Percentiles rank a stretch among this genome's conserved stretches.
These are phyloP conservation scores for Zygogramma bicolorata DNA, from an alignment of 2,888 invertebrate species.

Conservation along the genomic window DNA sequence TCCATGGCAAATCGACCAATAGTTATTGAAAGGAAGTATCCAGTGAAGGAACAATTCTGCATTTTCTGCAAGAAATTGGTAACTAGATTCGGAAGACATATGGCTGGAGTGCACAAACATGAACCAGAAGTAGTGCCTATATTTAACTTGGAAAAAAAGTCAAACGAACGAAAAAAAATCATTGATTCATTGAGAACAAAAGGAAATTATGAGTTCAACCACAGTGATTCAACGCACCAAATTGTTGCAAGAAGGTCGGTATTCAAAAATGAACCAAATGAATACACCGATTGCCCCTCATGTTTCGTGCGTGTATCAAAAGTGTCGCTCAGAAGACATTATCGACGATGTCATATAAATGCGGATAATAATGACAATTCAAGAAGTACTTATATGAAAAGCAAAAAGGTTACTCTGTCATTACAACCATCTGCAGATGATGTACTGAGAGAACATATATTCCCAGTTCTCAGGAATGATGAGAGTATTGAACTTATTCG, in stretches of 20 bases:
- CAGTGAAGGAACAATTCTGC: background rate
- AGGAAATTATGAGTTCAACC: slow-evolving; percentile 6
- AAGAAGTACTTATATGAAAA: slow-evolving; percentile 6
- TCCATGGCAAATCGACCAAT: background rate
- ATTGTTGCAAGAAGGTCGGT: slow-evolving; percentile 14
- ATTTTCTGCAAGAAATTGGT: background rate
- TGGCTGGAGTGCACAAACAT: background rate
- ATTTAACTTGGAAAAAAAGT: background rate
- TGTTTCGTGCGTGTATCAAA: slow-evolving; percentile 11
- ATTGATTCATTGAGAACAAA: slow-evolving; percentile 3
- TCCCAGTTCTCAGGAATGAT: slow-evolving; percentile 9
- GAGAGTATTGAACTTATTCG: background rate
- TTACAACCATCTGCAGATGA: background rate
- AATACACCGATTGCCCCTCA: slow-evolving; percentile 15
- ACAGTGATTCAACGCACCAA: background rate
- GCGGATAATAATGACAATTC: background rate
- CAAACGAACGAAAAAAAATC: background rate
- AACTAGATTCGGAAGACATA: background rate
- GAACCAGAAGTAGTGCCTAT: background rate
- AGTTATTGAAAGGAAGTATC: background rate
- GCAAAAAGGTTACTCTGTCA: slow-evolving; percentile 1
- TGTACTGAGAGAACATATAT: slow-evolving; percentile 7
- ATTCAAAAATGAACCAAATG: background rate
- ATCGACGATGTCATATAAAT: slow-evolving; percentile 3
- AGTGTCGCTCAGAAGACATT: slow-evolving; percentile 12